Evolutionary conservation across 1,140 invertebrate species (phyloP), one percentile per base, ranked within the genome.

Genomic region (Drosophila lacertosa): DNA sequence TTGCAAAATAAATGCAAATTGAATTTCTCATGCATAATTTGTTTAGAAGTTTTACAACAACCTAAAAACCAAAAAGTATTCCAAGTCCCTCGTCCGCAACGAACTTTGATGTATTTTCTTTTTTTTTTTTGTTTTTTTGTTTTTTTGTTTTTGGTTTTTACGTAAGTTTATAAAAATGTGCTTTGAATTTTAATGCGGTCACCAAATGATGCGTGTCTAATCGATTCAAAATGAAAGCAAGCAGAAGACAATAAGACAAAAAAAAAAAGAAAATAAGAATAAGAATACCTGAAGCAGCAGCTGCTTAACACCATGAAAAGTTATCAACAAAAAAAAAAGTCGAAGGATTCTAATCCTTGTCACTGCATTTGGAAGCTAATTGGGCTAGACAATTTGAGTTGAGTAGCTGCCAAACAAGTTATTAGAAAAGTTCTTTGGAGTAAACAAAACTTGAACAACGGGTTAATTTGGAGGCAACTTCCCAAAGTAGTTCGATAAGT

Each of bases 1-100:
- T 88, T 88, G 82, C 83, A 76, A 89, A 88, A 88, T 89, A 88
- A 88, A 88, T 88, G 82, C 82, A 88, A 88, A 88, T 88, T 88
- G 82, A 88, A 88, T 88, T 88, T 78, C 77, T 82, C 82, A 88
- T 89, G 82, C 82, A 88, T 88, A 88, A 88, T 88, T 88, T 88
- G 82, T 77, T 86, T 86, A 74, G 69, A 88, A 86, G 65, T 84
- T 81, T 75, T 74, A 71, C 71, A 66, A 57, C 51, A 62, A 58
- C 26, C 48, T n/a, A 42, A 47, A 5, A 26, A 44, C 11, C 54
- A 66, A 60, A 59, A 70, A 60, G 65, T 53, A 42, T 16, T 18
- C 15, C n/a, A 20, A 33, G 47, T 50, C 50, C 33, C 22, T 15
- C 33, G 24, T 10, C 33, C 64, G 44, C 44, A 18, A 32, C 55